Evolutionary conservation across 2,888 invertebrate genomes (phyloP), one percentile per base, ranked within the genome.

Genomic region (Pollenia griseotomentosa): DNA sequence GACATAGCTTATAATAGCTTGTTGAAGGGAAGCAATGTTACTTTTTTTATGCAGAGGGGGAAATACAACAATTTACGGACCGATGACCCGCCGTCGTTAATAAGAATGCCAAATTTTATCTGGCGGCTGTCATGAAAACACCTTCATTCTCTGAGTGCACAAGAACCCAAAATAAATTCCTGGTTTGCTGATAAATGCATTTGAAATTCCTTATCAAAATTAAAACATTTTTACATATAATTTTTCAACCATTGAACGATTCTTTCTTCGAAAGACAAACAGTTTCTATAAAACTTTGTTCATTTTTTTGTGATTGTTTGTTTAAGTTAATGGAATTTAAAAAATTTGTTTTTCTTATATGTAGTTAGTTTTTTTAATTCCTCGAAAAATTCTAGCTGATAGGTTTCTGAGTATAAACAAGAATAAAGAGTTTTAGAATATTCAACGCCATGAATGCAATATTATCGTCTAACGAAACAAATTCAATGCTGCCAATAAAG

Each of bases 261-360:
- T 71, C 23, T 16, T 40, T 70, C 71, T 63, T 46, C 33, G 33
- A 59, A 33, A 1, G 11, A 42, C 66, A 2, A 42, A 11, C 48
- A 40, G 12, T 51, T 61, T 74, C 23, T 40, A 44, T 16, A 14
- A 19, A 9, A 16, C 40, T 23, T 74, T 42, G 8, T 23, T 48
- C 16, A 61, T 53, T 12, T 46, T 42, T 68, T 19, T 59, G 44
- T 19, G 68, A 73, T 59, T 83, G 83, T 83, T 86, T 80, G 80
- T 53, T 74, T 59, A 86, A 79, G 83, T 83, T 86, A 83, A 83
- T 83, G 74, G 83, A 48, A 44, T 66, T 59, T 33, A 0, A 6
- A 5, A 5, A 33, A 6, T 6, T 33, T 33, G 1, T 33, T 78
- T 78, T 68, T 16, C 16, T 46, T 53, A n/a, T n/a, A n/a, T n/a